Evolutionary conservation across 2,797 vertebrate genomes (phyloP).

Genomic region (Linurgus olivaceus): DNA sequence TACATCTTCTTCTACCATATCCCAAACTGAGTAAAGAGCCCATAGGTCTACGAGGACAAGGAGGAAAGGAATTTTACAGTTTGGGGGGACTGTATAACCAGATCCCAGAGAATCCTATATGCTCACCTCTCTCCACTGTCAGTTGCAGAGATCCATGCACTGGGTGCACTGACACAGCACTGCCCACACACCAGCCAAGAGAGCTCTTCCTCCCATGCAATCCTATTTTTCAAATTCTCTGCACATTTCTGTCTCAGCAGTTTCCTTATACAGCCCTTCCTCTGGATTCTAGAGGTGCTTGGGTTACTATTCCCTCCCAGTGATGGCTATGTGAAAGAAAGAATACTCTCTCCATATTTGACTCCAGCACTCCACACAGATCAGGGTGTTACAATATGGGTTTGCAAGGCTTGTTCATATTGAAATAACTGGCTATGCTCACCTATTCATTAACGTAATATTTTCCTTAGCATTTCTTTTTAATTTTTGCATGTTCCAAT

Average conservation of each 20-base stretch:
- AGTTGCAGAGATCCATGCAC: rapidly evolving
- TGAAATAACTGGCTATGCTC: neutral
- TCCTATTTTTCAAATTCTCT: neutral
- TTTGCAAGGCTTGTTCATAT: neutral
- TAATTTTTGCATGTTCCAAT: neutral
- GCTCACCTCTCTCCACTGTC: neutral
- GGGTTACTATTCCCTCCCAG: neutral
- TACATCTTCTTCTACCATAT: neutral
- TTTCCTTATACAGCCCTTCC: neutral
- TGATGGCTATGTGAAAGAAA: neutral
- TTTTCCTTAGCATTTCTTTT: neutral
- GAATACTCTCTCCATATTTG: neutral
- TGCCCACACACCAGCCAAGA: neutral
- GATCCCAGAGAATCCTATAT: neutral
- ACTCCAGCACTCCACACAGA: neutral
- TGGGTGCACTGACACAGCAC: neutral
- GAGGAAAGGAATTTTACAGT: neutral
- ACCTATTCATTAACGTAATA: neutral
- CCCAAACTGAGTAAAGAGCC: neutral
- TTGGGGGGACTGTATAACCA: neutral
- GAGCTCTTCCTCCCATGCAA: neutral
- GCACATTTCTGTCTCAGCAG: neutral
- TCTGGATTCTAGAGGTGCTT: neutral
- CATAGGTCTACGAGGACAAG: neutral
- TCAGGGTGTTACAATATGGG: neutral